These are phyloP conservation scores for Sebastes hubbsi DNA, from an alignment of 2,797 vertebrate genomes.

Conservation along the genomic window DNA sequence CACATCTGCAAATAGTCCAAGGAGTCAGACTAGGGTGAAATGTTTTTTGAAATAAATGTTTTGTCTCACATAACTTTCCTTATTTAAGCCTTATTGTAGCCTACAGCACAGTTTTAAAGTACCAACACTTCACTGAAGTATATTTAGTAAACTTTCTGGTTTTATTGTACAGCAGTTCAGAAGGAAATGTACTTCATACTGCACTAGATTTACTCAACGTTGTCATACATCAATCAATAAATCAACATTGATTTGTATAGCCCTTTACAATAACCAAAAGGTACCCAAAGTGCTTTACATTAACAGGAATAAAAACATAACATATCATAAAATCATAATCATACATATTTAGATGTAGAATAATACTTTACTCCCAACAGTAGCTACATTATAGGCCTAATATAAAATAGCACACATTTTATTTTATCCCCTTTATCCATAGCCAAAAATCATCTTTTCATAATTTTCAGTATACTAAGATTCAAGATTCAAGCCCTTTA, in stretches of 20 bases:
- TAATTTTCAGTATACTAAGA: too few relatives aligned
- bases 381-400: background rate
- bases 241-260: too few relatives aligned
- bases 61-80: background rate
- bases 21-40: constrained; percentile 51
- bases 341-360: background rate
- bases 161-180: too few relatives aligned
- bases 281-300: too few relatives aligned
- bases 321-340: too few relatives aligned
- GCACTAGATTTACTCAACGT: background rate
- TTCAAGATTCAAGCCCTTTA: too few relatives aligned
- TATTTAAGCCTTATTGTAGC: too few relatives aligned
- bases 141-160: background rate
- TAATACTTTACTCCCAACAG: background rate
- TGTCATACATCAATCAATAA: background rate
- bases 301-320: too few relatives aligned
- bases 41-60: background rate
- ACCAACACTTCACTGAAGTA: background rate
- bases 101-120: background rate
- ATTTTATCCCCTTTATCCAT: background rate
- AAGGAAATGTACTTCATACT: background rate
- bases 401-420: background rate
- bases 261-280: too few relatives aligned
- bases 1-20: constrained; percentile 57
- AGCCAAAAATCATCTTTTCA: background rate